A percentile compares a stretch with the other conserved stretches of the same genome.
These are phyloP conservation scores for Meloe dianella DNA, from an alignment of 2,888 invertebrate species.

Conservation along the genomic window DNA sequence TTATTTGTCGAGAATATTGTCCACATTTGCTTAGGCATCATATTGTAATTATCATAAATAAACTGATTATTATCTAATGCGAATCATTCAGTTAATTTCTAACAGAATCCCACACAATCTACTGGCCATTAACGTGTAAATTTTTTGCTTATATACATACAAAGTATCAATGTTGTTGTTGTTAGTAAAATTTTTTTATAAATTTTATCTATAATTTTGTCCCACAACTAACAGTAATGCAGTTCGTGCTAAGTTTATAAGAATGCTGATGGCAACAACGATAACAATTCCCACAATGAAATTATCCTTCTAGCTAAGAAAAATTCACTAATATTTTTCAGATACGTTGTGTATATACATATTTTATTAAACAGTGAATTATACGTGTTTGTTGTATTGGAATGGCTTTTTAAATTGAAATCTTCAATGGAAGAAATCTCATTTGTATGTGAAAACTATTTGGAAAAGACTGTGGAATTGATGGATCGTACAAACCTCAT, in stretches of 20 bases:
- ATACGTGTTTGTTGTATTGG: background rate
- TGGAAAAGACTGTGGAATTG: background rate
- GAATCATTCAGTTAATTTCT: conserved; percentile 21
- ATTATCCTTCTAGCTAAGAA: conserved; percentile 9
- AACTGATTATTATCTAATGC: conserved; percentile 23
- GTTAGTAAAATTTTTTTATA: background rate
- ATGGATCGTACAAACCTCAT: background rate
- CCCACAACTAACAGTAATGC: conserved; percentile 13
- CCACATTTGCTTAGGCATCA: conserved; percentile 11
- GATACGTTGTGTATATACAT: background rate
- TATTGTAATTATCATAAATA: conserved; percentile 23
- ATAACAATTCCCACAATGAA: conserved; percentile 12
- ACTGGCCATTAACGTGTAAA: conserved; percentile 5
- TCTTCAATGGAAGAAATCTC: background rate
- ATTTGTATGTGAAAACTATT: background rate
- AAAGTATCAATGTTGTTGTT: background rate
- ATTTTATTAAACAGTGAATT: background rate
- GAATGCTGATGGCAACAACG: conserved; percentile 13
- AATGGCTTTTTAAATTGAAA: background rate
- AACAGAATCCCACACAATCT: conserved; percentile 18
- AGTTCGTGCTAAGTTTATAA: conserved; percentile 8
- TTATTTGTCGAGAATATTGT: conserved; percentile 22
- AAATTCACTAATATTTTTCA: background rate
- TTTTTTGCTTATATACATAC: conserved; percentile 7
- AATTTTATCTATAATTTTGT: conserved; percentile 13